A percentile compares a stretch with the other conserved stretches of the same genome.
These are phyloP conservation scores for Drosophila gunungcola DNA, from an alignment of 1,140 invertebrate species.

Conservation along the genomic window DNA sequence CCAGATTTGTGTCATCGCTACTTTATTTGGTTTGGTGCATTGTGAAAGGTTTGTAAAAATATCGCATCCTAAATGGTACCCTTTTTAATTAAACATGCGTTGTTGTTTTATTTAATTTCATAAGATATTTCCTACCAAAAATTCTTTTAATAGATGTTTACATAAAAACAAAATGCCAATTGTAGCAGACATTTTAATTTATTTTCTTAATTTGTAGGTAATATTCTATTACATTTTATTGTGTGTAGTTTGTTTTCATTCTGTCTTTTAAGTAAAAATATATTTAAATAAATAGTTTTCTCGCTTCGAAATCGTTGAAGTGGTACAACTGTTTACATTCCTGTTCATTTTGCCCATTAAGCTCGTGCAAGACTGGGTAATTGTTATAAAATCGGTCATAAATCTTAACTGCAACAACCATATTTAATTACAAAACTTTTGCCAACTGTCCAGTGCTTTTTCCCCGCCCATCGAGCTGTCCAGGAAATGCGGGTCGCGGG, in stretches of 20 bases:
- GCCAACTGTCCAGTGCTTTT: constrained; percentile 30
- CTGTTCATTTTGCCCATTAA: neutral
- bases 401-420: constrained; percentile 60
- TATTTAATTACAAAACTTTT: constrained; percentile 75
- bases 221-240: too few relatives aligned
- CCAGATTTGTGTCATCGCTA: constrained; percentile 25
- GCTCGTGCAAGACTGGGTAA: neutral
- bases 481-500: constrained; percentile 3
- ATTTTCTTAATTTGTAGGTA: too few relatives aligned
- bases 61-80: neutral
- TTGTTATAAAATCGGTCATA: constrained; percentile 39
- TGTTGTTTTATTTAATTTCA: too few relatives aligned
- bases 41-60: constrained; percentile 2
- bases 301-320: too few relatives aligned
- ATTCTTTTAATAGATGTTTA: too few relatives aligned
- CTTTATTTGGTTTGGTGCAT: constrained; percentile 40
- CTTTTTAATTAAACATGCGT: too few relatives aligned
- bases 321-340: neutral
- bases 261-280: too few relatives aligned
- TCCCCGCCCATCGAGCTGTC: neutral
- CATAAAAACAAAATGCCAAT: too few relatives aligned
- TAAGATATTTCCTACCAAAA: too few relatives aligned
- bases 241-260: too few relatives aligned
- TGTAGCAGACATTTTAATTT: too few relatives aligned
- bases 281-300: too few relatives aligned